phyloP scores from a whole-genome alignment of 1,140 invertebrate genomes.

The Ceratina australensis region DNA sequence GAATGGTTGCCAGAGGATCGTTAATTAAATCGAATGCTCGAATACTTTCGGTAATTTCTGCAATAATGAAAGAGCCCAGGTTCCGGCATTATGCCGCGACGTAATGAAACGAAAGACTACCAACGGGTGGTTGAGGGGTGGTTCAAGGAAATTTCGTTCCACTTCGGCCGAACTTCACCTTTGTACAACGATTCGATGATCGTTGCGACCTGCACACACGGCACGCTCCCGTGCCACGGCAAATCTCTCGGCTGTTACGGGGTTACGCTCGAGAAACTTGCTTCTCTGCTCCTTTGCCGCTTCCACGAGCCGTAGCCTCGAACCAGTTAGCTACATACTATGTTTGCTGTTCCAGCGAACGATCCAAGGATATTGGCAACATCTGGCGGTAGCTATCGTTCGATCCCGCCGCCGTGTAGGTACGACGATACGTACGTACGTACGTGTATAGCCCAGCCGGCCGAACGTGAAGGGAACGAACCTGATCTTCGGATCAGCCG shows the following conservation, averaged over 20 bases:
- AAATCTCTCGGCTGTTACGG: slow-evolving; percentile 54
- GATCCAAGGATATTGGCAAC: slow-evolving; percentile 67
- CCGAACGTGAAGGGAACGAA: slow-evolving; percentile 30
- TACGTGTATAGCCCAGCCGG: background rate
- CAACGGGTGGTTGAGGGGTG: background rate
- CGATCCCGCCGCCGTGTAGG: background rate
- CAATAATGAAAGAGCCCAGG: background rate
- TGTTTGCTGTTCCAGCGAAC: slow-evolving; percentile 64
- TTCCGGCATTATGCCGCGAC: background rate
- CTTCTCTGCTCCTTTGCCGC: slow-evolving; percentile 56
- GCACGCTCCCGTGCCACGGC: slow-evolving; percentile 13
- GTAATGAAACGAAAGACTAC: slow-evolving; percentile 3
- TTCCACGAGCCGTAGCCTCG: slow-evolving; percentile 25
- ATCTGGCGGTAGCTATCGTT: slow-evolving; percentile 61
- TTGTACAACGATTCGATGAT: slow-evolving; percentile 50
- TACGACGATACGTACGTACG: too few species aligned
- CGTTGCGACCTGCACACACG: slow-evolving; percentile 49
- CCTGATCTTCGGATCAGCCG: slow-evolving; percentile 22
- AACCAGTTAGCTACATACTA: slow-evolving; percentile 49
- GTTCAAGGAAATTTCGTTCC: slow-evolving; percentile 28
- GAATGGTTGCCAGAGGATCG: background rate
- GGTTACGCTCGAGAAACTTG: slow-evolving; percentile 57
- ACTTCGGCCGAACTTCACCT: slow-evolving; percentile 42
- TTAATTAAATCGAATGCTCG: slow-evolving; percentile 5
- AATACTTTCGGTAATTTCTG: slow-evolving; percentile 6